Evolutionary conservation across 2,113 vertebrate genomes (phyloP).

Genomic region (Oncorhynchus keta): DNA sequence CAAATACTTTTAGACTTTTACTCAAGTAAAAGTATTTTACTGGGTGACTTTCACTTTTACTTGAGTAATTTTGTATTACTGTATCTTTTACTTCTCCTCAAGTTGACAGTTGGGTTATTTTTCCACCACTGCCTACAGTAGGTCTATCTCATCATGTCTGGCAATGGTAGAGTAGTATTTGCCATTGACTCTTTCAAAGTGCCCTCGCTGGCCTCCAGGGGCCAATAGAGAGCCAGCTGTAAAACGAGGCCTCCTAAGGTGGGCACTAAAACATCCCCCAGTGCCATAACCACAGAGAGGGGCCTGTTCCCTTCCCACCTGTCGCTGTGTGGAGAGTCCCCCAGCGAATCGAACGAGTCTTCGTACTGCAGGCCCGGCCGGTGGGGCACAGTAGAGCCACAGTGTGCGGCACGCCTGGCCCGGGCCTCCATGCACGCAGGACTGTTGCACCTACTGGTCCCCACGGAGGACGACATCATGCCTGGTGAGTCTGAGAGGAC

Average conservation of each 20-base stretch:
- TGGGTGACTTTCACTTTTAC: too few relatives aligned
- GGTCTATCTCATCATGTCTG: neutral
- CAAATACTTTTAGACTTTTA: too few relatives aligned
- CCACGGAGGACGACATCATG: constrained; percentile 93
- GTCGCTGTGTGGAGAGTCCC: constrained; percentile 95
- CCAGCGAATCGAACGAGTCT: constrained; percentile 91
- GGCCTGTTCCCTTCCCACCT: constrained; percentile 75
- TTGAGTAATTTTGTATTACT: too few relatives aligned
- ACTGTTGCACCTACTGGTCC: constrained; percentile 98
- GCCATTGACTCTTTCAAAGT: constrained; percentile 55
- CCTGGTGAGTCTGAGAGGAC: constrained; percentile 92
- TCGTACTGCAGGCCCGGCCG: constrained; percentile 81
- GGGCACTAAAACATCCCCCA: constrained; percentile 26
- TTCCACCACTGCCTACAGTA: neutral
- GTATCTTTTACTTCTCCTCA: too few relatives aligned
- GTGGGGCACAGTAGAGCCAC: constrained; percentile 80
- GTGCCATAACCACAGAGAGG: constrained; percentile 4
- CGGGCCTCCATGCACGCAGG: constrained; percentile 91
- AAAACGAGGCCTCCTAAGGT: constrained; percentile 49
- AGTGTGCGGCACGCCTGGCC: constrained; percentile 85
- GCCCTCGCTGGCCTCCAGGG: constrained; percentile 43
- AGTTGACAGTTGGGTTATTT: too few relatives aligned
- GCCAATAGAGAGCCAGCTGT: constrained; percentile 52
- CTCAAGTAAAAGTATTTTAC: too few relatives aligned
- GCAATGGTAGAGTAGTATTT: constrained; percentile 9